These are phyloP conservation scores for Syndactyla subalaris DNA, from an alignment of 2,797 vertebrate genomes.

Conservation along the genomic window DNA sequence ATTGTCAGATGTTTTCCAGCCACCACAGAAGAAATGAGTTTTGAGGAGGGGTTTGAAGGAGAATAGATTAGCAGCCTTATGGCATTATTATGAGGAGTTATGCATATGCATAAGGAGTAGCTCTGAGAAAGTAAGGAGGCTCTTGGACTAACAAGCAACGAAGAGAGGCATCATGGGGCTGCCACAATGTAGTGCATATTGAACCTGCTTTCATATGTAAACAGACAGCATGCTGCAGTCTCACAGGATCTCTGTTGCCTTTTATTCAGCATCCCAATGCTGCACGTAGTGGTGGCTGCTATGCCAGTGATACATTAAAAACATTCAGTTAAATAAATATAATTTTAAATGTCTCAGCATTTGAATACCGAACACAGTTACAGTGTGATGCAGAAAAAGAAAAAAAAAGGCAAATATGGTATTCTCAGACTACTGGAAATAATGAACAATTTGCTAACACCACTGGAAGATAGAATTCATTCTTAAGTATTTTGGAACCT, in stretches of 20 bases:
- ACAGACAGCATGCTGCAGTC: conserved; percentile 27
- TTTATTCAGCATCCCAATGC: conserved; percentile 14
- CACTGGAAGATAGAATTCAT: background rate
- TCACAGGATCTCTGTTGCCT: conserved; percentile 12
- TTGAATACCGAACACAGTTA: background rate
- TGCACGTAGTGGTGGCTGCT: background rate
- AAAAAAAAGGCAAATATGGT: background rate
- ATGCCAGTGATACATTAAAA: background rate
- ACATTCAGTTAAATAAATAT: background rate
- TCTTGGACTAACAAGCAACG: conserved; percentile 49
- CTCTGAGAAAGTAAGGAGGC: conserved; percentile 63
- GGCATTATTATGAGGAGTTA: conserved; percentile 55
- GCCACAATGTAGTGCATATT: conserved; percentile 19
- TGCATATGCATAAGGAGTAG: conserved; percentile 66
- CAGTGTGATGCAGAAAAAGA: background rate
- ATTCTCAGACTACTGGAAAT: background rate
- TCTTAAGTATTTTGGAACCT: background rate
- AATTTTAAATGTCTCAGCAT: background rate
- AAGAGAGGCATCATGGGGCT: conserved; percentile 53
- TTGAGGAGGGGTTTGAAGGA: conserved; percentile 61
- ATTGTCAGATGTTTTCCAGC: conserved; percentile 58
- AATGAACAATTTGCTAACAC: background rate
- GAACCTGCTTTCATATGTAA: conserved; percentile 68
- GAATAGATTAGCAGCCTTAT: conserved; percentile 63
- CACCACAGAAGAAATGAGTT: conserved; percentile 60